Evolutionary conservation across 2,113 vertebrate species (phyloP).

Genomic region (Anguilla rostrata): DNA sequence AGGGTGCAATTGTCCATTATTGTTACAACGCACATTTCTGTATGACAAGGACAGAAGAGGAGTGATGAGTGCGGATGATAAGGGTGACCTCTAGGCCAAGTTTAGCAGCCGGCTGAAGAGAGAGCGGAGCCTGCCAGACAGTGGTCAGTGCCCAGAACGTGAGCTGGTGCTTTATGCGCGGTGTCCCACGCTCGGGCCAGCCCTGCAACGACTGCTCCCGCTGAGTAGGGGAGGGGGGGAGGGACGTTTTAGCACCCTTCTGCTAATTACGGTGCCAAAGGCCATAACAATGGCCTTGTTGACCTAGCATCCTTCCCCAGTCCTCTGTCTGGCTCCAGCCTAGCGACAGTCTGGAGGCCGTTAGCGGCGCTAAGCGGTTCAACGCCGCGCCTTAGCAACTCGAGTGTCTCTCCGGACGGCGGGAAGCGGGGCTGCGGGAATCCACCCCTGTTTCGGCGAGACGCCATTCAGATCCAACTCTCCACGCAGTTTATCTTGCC

Average conservation of each 20-base stretch:
- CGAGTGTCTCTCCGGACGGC: conserved; percentile 47
- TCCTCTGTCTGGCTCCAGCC: conserved; percentile 68
- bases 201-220: conserved; percentile 27
- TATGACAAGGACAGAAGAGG: conserved; percentile 27
- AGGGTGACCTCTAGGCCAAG: conserved; percentile 56
- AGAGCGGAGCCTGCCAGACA: conserved; percentile 52
- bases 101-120: conserved; percentile 57
- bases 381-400: conserved; percentile 48
- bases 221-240: conserved; percentile 51
- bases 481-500: conserved; percentile 55
- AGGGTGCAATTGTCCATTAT: neutral
- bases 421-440: neutral
- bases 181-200: conserved; percentile 59
- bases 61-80: conserved; percentile 53
- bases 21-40: neutral
- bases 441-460: neutral
- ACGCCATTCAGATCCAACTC: conserved; percentile 33
- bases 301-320: conserved; percentile 61
- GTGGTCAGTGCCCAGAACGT: conserved; percentile 59
- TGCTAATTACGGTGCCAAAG: conserved; percentile 72
- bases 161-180: conserved; percentile 57
- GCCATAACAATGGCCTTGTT: conserved; percentile 73
- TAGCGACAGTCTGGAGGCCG: conserved; percentile 57
- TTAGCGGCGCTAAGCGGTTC: conserved; percentile 62
- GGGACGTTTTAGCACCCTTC: conserved; percentile 71